Conservation (phyloP, 2,888 invertebrate genomes). For the Melanostoma scalare region DNA sequence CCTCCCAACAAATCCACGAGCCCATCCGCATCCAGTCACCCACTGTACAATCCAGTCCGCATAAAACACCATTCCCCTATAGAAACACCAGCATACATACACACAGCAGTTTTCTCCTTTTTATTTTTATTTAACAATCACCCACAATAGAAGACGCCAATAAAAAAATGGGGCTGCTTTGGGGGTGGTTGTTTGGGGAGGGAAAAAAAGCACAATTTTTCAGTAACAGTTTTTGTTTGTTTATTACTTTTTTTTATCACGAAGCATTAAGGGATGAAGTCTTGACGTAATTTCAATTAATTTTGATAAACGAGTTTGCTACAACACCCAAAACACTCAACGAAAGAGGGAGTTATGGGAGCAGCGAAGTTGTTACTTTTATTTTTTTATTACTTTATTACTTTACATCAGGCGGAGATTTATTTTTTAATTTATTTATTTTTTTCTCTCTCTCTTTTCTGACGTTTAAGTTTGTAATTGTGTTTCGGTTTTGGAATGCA, state of each 20-base stretch:
- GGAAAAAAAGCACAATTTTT: conserved; percentile 45
- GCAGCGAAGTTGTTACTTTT: conserved; percentile 35
- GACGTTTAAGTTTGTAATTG: no score
- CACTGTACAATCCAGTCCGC: background rate
- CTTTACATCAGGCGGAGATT: conserved; percentile 68
- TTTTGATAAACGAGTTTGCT: conserved; percentile 66
- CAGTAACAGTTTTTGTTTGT: conserved; percentile 45
- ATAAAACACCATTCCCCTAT: background rate
- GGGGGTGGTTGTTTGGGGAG: conserved; percentile 1
- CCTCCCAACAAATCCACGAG: conserved; percentile 37
- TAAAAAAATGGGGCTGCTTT: conserved; percentile 38
- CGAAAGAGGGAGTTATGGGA: background rate
- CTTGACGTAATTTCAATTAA: conserved; percentile 72
- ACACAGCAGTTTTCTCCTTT: conserved; percentile 38
- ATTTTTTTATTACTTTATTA: conserved; percentile 69
- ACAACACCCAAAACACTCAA: conserved; percentile 47
- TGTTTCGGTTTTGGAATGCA: no score
- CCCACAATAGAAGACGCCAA: conserved; percentile 58
- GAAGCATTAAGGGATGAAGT: conserved; percentile 63
- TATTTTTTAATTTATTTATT: conserved; percentile 59
- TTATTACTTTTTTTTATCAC: conserved; percentile 40
- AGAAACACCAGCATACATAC: conserved; percentile 7
- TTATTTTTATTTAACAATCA: conserved; percentile 52
- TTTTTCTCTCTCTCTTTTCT: background rate
- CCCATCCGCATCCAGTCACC: conserved; percentile 6